Evolutionary conservation across 2,888 invertebrate species (phyloP), one percentile per base, ranked within the genome.

Genomic region (Amblyteles armatorius): DNA sequence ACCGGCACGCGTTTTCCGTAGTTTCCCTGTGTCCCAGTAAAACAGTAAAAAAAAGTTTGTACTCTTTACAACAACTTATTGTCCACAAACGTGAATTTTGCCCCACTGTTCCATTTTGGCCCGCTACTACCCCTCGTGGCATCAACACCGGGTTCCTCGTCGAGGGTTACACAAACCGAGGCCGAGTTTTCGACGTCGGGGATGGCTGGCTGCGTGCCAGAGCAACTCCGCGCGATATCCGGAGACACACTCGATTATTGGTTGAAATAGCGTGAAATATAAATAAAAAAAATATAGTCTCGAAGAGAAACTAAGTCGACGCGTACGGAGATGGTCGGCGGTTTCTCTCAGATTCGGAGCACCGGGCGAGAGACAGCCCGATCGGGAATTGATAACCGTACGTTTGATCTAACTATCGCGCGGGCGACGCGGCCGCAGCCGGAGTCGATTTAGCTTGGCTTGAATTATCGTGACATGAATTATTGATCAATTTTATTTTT

Each of bases 241-340:
- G 87, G 78, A 87, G 78, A 86, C 87, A 87, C 88, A 87, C 87
- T 88, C 88, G 88, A 88, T 90, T 90, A 88, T 89, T 86, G 88
- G 82, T 80, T 86, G 86, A 88, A 89, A 89, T 84, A 88, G 86
- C 87, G 87, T 86, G 87, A 87, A 89, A 87, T 88, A 88, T 85
- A 89, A 90, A 89, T 88, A 90, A 90, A 89, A 63, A 36, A 16
- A 73, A 52, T 22, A 55, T 22, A 55, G 6, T 79, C 63, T 26
- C 65, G 52, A 73, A 63, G 26, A 60, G 40, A 36, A 33, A 52
- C 26, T 13, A 65, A 36, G 29, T 16, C 16, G 6, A 63, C 57
- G 63, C 29, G 33, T 22, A 26, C 5, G 29, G 4, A 0, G 16
- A 13, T 13, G 22, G 57, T 57, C 22, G 57, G 57, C 57, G 22